Percentiles rank a stretch among this genome's conserved stretches.
Conservation (phyloP, 2,888 invertebrate genomes). For the Hydrotaea diabolus region DNA sequence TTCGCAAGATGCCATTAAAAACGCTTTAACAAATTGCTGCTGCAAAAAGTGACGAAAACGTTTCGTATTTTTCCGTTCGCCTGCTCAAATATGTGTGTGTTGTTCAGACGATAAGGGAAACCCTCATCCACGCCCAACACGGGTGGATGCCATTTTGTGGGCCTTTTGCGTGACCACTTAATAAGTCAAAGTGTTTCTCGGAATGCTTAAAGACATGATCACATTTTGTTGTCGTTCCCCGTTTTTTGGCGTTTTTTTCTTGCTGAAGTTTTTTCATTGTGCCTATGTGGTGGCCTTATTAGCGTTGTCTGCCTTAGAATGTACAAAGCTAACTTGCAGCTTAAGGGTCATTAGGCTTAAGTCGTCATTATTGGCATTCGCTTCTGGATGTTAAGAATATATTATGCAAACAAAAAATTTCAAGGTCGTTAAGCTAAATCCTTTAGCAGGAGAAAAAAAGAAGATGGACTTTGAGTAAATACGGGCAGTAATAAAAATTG, state of each 20-base stretch:
- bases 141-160: background rate
- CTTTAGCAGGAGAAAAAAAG: background rate
- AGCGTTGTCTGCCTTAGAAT: background rate
- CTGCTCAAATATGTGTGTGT: background rate
- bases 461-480: too few relatives aligned
- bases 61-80: background rate
- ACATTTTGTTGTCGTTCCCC: background rate
- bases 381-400: background rate
- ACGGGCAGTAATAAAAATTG: too few relatives aligned
- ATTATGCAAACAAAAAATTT: background rate
- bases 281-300: background rate
- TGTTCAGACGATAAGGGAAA: too few relatives aligned
- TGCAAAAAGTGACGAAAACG: background rate
- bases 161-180: slow-evolving; percentile 47
- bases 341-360: slow-evolving; percentile 1
- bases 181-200: slow-evolving; percentile 35
- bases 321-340: background rate
- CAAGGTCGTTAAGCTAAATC: background rate
- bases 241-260: too few relatives aligned
- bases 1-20: slow-evolving; percentile 43
- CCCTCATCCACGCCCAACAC: background rate
- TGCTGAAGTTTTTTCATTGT: too few relatives aligned
- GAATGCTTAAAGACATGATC: background rate
- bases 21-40: slow-evolving; percentile 19
- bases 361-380: slow-evolving; percentile 4